Conservation (phyloP, 2,113 vertebrate genomes). For the Catharus fuscescens region DNA sequence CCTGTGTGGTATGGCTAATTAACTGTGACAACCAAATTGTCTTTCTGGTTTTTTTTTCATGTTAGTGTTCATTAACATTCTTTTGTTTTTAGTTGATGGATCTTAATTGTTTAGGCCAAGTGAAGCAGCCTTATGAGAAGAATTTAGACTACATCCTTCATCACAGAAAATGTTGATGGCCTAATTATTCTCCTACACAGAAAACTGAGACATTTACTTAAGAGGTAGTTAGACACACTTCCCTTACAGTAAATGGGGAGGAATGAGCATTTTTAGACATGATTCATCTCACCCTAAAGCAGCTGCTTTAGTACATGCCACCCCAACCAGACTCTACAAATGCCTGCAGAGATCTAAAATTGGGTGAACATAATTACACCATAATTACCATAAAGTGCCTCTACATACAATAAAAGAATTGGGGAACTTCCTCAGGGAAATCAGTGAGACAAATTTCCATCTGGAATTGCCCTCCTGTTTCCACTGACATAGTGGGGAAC, state of each 20-base stretch:
- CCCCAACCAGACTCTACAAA: not conserved
- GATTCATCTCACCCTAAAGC: not conserved
- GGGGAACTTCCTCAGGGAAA: not conserved
- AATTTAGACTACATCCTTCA: not conserved
- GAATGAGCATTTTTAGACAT: slow-evolving; percentile 1
- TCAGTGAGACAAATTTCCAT: not conserved
- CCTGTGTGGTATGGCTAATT: not conserved
- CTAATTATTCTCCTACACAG: not conserved
- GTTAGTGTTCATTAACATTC: not conserved
- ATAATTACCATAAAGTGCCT: not conserved
- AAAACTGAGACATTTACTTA: not conserved
- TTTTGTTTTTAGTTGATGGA: not conserved
- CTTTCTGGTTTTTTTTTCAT: not conserved
- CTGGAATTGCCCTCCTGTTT: not conserved
- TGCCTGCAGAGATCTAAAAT: slow-evolving; percentile 7
- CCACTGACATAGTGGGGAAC: not conserved
- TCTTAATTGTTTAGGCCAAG: slow-evolving; percentile 24
- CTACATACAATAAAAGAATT: not conserved
- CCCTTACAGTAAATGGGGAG: not conserved
- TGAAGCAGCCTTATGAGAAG: not conserved
- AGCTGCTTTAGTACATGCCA: not conserved
- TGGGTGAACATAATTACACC: not conserved
- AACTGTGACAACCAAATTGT: not conserved
- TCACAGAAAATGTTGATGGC: not conserved
- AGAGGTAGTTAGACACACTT: not conserved